These are phyloP conservation scores for Lagorchestes hirsutus DNA, from an alignment of 2,797 vertebrate genomes.

Conservation along the genomic window DNA sequence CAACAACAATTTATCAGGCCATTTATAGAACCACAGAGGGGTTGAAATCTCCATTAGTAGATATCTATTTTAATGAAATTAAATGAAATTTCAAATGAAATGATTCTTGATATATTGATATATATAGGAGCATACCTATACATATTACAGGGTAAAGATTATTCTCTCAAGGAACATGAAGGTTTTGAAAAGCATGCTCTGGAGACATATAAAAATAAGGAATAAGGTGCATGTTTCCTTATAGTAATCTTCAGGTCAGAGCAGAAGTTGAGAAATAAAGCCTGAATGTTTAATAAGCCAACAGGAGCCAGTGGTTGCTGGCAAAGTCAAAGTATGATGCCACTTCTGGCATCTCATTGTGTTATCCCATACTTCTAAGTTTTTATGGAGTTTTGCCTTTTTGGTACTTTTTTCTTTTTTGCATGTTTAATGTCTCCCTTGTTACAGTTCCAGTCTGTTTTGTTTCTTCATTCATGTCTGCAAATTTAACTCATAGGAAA, in stretches of 20 bases:
- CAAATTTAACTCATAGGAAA: conserved; percentile 45
- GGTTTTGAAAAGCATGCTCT: conserved; percentile 23
- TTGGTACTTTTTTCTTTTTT: not conserved
- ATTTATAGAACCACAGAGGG: not conserved
- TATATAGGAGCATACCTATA: not conserved
- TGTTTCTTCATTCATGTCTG: conserved; percentile 44
- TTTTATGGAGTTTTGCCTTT: conserved; percentile 30
- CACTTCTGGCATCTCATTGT: conserved; percentile 20
- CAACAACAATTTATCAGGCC: not conserved
- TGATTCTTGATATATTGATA: not conserved
- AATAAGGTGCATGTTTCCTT: conserved; percentile 40
- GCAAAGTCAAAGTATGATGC: conserved; percentile 24
- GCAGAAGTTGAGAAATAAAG: conserved; percentile 36
- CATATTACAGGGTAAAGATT: conserved; percentile 39
- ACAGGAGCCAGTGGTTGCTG: conserved; percentile 47
- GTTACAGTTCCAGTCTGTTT: conserved; percentile 28
- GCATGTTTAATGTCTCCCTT: conserved; percentile 56
- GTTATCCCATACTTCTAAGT: conserved; percentile 36
- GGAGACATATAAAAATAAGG: conserved; percentile 50
- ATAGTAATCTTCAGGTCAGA: conserved; percentile 47
- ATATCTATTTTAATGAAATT: not conserved
- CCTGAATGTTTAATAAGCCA: conserved; percentile 50
- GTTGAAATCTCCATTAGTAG: not conserved
- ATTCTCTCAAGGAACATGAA: not conserved
- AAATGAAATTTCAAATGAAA: no score